Percentiles rank a stretch among this genome's conserved stretches.
Evolutionary conservation across 2,113 vertebrate species (phyloP).

Genomic region (Pachycephala philippinensis): DNA sequence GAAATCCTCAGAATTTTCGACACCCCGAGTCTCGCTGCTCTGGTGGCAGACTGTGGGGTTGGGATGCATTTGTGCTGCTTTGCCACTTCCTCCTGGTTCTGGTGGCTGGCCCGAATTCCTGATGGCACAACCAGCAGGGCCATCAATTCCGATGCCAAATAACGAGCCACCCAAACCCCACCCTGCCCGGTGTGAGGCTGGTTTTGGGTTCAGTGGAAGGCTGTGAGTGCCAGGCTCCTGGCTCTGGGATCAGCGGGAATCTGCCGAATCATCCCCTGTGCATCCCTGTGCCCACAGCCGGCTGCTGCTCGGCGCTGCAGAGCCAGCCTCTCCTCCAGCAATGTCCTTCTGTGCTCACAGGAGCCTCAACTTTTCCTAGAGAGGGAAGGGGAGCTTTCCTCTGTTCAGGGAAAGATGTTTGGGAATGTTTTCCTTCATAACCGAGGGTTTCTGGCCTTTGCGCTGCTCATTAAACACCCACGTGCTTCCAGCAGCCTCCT

Average conservation of each 20-base stretch:
- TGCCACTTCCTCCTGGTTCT: background rate
- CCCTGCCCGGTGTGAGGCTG: fast-evolving
- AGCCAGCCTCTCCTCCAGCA: background rate
- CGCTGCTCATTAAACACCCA: background rate
- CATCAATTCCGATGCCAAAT: no score
- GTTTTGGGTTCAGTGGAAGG: fast-evolving
- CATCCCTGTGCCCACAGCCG: background rate
- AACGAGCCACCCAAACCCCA: fast-evolving
- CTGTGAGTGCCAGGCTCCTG: background rate
- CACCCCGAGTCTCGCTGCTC: background rate
- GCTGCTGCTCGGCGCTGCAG: background rate
- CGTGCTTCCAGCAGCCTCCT: background rate
- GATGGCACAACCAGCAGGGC: background rate
- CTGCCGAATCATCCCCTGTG: fast-evolving
- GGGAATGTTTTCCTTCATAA: background rate
- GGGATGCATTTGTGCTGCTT: background rate
- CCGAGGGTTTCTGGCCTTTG: background rate
- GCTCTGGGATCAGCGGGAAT: no score
- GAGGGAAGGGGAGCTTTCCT: background rate
- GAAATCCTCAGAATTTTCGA: background rate
- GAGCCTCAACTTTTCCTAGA: background rate
- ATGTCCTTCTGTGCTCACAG: fast-evolving
- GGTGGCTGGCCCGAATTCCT: fast-evolving
- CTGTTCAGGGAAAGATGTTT: background rate
- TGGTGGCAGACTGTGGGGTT: fast-evolving